Base-by-base conservation (phyloP, 2,113 vertebrate genomes). In the Bettongia penicillata region DNA sequence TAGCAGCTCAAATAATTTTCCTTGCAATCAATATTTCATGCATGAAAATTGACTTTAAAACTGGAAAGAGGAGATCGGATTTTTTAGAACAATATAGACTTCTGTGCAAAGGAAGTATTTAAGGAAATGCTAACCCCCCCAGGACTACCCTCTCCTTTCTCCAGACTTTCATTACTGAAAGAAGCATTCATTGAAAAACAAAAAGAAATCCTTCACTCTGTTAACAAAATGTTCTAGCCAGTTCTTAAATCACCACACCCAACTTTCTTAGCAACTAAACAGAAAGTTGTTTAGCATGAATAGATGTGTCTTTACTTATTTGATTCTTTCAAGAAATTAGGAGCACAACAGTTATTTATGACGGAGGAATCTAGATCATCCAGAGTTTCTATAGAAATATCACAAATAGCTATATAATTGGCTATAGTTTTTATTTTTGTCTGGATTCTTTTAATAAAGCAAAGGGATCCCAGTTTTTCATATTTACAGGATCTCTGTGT, bases 1-100 rank as follows among this genome's bases (percentile, higher is more conserved):
- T 28, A 55, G 37, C 94, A 97, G 94, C 14, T 89, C 37, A 93
- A 95, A 51, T 91, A 24, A 16, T 92, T 94, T 77, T 96, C 91
- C 91, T 94, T 53, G 22, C 43, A 97, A 53, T 91, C 47, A 84
- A 26, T 11, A 47, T 19, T 95, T 93, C 53, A 84, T 24, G 8
- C 0, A 1, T 55, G 50, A 51, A 50, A 93, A 95, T 97, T 94
- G 91, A 89, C 49, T 93, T 95, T 0, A 24, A 1, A 47, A 50
- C 28, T 93, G 48, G 48, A 92, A 97, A 97, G n/a, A 55, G 0
- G 2, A 96, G 51, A 0, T 43, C 26, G 94, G 89, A 94, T 95
- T 50, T 37, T 96, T 50, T 57, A 68, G 47, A 95, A 16, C 1
- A 0, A 25, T 4, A 89, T 11, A 31, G 94, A 68, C 23, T 57